Evolutionary conservation across 2,797 vertebrate species (phyloP).

Genomic region (Anas capensis): DNA sequence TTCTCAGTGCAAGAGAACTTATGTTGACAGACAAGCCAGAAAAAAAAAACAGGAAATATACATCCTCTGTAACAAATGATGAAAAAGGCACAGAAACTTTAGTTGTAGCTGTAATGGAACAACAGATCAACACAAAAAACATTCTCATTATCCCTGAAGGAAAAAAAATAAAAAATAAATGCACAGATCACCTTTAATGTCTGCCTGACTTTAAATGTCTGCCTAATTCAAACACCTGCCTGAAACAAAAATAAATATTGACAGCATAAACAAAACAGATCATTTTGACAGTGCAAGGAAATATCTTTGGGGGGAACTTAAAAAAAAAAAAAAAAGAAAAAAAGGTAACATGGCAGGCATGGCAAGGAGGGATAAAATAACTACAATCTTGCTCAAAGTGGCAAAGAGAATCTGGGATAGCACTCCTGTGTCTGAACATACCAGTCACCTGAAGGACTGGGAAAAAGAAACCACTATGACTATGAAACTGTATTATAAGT

Average conservation of each 20-base stretch:
- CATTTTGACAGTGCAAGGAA: not conserved
- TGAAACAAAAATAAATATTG: not conserved
- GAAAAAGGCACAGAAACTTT: not conserved
- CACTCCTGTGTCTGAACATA: not conserved
- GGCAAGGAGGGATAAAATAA: not conserved
- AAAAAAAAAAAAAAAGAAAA: no score
- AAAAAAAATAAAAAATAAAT: not conserved
- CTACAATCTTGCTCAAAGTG: not conserved
- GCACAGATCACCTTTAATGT: not conserved
- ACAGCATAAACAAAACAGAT: not conserved
- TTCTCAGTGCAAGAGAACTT: not conserved
- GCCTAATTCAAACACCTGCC: not conserved
- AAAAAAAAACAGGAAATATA: not conserved
- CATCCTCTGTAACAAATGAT: not conserved
- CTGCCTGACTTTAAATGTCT: not conserved
- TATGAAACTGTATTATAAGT: not conserved
- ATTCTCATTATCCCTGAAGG: not conserved
- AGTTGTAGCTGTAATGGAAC: not conserved
- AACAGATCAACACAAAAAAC: not conserved
- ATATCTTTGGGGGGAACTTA: not conserved
- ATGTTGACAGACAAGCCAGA: not conserved
- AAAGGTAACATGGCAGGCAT: not conserved
- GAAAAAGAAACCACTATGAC: not conserved
- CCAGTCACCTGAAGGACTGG: not conserved
- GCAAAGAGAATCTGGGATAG: not conserved